Base-by-base conservation (phyloP, 2,797 vertebrate genomes). In the Gila robusta region DNA sequence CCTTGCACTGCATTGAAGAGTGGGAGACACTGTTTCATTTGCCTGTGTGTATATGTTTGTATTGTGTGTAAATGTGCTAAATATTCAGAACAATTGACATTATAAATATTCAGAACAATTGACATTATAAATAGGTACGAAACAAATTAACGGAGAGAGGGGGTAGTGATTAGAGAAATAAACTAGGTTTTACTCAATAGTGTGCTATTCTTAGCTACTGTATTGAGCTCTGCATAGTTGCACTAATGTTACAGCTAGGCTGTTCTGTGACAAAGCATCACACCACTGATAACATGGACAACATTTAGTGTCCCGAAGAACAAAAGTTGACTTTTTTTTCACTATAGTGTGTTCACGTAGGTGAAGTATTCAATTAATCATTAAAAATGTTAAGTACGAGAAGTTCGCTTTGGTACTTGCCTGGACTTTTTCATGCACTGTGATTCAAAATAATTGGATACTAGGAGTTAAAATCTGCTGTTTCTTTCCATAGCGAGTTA, bases 111-210 rank as follows among this genome's bases (percentile, higher is more conserved):
- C 28, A 32, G 28, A 32, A 32, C 28, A 32, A 32, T 32, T 32
- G 32, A 32, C 32, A 32, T 32, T 32, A 32, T 32, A 32, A 32
- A 32, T 32, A 88, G 56, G 69, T 70, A 86, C 39, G 35, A 81
- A 79, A 72, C 67, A 72, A 71, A 82, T 59, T 59, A 86, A 82
- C 1, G 39, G 76, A 82, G 64, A 14, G 66, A 79, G 73, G 62
- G 69, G 76, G 66, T 79, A 54, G 72, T 32, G 64, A 74, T 89
- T 88, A 86, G 72, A 64, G 70, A 49, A 82, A 83, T 79, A 84
- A 26, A 76, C 64, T 39, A 41, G 84, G 14, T 78, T 86, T 87
- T 67, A 82, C 49, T 73, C 52, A 88, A 74, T 70, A 69, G 52
- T 66, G 66, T 67, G 59, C 81, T 71, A 84, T 86, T 87, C 82